These are phyloP conservation scores for Ganaspis brasiliensis DNA, from an alignment of 2,888 invertebrate species.

Conservation along the genomic window DNA sequence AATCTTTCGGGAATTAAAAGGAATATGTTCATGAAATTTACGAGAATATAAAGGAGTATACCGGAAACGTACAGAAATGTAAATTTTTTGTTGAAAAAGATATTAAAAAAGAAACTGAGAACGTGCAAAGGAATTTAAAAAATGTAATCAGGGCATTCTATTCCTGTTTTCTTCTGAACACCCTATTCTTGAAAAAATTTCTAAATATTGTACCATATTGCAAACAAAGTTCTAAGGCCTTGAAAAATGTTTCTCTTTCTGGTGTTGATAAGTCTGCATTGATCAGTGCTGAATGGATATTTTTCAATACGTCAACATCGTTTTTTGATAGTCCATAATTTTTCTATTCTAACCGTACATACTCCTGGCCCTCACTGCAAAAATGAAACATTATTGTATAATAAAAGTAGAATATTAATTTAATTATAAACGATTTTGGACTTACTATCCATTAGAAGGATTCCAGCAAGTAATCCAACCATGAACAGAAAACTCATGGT, in stretches of 20 bases:
- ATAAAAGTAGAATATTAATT: not conserved
- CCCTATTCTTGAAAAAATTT: too few species aligned
- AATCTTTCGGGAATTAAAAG: too few species aligned
- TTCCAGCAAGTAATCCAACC: conserved; percentile 89
- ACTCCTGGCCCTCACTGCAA: conserved; percentile 82
- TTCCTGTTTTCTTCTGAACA: too few species aligned
- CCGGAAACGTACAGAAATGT: too few species aligned
- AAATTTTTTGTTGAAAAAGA: too few species aligned
- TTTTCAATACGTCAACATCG: conserved; percentile 33
- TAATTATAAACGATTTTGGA: conserved; percentile 66
- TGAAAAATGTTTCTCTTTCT: not conserved
- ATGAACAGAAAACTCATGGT: conserved; percentile 92
- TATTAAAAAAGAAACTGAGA: too few species aligned
- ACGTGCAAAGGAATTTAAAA: too few species aligned
- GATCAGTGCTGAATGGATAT: conserved; percentile 41
- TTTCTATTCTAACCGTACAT: conserved; percentile 72
- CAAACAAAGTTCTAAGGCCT: too few species aligned
- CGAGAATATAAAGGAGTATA: too few species aligned
- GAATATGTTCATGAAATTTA: too few species aligned
- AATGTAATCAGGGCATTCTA: too few species aligned
- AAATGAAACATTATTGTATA: conserved; percentile 65
- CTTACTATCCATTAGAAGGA: conserved; percentile 93
- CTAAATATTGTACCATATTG: too few species aligned
- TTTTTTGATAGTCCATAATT: conserved; percentile 16
- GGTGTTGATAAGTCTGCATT: conserved; percentile 15